Evolutionary conservation across 2,113 vertebrate genomes (phyloP).

Genomic region (Paradoxurus hermaphroditus): DNA sequence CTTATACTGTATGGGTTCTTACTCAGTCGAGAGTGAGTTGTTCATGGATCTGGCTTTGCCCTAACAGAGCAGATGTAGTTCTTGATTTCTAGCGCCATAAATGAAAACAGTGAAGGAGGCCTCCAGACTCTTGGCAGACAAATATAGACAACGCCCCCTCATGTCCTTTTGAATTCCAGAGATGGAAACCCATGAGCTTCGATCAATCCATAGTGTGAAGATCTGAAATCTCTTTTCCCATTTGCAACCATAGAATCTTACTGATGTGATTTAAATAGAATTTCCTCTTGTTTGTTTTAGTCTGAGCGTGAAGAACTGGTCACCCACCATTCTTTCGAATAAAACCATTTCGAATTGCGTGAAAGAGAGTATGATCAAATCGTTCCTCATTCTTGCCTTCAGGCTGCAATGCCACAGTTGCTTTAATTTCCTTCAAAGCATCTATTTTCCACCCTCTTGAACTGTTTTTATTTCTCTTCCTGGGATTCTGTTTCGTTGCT

Average conservation of each 20-base stretch:
- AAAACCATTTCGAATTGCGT: background rate
- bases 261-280: slow-evolving; percentile 55
- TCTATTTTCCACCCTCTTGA: slow-evolving; percentile 41
- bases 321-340: slow-evolving; percentile 14
- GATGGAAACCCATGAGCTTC: background rate
- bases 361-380: background rate
- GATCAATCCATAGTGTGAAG: background rate
- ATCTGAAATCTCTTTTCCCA: slow-evolving; percentile 31
- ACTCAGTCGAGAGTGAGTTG: background rate
- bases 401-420: background rate
- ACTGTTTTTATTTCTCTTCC: slow-evolving; percentile 45
- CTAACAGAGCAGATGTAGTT: background rate
- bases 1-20: background rate
- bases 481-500: background rate
- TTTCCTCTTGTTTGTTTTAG: slow-evolving; percentile 50
- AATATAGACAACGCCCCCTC: background rate
- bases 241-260: slow-evolving; percentile 8
- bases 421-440: slow-evolving; percentile 16
- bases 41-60: background rate
- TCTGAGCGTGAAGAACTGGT: slow-evolving; percentile 37
- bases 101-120: background rate
- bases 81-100: slow-evolving; percentile 20
- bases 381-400: background rate
- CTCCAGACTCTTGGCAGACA: background rate
- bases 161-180: background rate